Percentiles rank a stretch among this genome's conserved stretches.
Conservation (phyloP, 2,888 invertebrate species). For the Gymnoscelis rufifasciata region DNA sequence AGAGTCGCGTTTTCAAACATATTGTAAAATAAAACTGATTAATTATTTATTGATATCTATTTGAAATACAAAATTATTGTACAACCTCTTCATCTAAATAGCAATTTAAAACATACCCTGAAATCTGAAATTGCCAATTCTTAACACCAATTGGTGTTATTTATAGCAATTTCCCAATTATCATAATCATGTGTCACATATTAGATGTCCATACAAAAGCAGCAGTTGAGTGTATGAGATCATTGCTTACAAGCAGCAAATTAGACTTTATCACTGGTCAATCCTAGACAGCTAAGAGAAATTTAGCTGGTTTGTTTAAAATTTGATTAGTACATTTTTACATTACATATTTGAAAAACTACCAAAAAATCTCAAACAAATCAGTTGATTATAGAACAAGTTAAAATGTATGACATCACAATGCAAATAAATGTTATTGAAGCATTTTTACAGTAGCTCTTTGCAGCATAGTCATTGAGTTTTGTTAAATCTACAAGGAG, state of each 20-base stretch:
- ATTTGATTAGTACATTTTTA: background rate
- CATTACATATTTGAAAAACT: background rate
- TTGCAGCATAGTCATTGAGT: slow-evolving; percentile 25
- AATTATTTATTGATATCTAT: background rate
- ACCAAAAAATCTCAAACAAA: background rate
- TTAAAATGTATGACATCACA: slow-evolving; percentile 34
- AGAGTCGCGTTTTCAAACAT: slow-evolving; percentile 2
- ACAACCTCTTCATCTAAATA: background rate
- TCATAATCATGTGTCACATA: slow-evolving; percentile 31
- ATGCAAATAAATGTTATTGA: slow-evolving; percentile 60
- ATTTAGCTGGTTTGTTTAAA: slow-evolving; percentile 26
- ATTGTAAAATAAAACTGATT: background rate
- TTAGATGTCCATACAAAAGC: slow-evolving; percentile 45
- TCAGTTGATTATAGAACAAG: background rate
- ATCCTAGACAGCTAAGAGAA: slow-evolving; percentile 50
- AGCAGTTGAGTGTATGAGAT: slow-evolving; percentile 68
- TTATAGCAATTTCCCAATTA: slow-evolving; percentile 12
- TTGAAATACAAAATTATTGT: background rate
- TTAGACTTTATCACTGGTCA: slow-evolving; percentile 69
- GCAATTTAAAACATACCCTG: slow-evolving; percentile 26
- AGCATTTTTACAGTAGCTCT: slow-evolving; percentile 48
- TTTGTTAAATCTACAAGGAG: slow-evolving; percentile 20
- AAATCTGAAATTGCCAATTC: background rate
- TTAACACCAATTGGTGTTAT: slow-evolving; percentile 1
- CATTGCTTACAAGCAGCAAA: slow-evolving; percentile 60